phyloP scores from a whole-genome alignment of 2,888 invertebrate species.

The Drosophila hawaiiensis region DNA sequence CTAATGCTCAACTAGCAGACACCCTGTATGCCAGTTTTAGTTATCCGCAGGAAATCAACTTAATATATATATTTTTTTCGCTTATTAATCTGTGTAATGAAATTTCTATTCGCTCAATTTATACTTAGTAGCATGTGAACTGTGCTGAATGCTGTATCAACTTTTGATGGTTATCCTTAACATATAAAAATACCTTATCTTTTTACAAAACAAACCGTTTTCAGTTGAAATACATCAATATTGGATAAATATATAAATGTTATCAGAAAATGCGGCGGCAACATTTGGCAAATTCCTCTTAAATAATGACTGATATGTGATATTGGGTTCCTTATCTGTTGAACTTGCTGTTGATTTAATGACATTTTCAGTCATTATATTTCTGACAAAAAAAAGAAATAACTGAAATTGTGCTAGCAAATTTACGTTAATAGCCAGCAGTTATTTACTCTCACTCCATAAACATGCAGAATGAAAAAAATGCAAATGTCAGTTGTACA shows the following conservation, averaged over 20 bases:
- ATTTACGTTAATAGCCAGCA: constrained; percentile 63
- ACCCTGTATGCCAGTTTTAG: not conserved
- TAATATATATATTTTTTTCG: not conserved
- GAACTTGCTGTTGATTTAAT: constrained; percentile 48
- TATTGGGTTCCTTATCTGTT: constrained; percentile 44
- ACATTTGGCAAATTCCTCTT: constrained; percentile 23
- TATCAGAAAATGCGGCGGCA: constrained; percentile 57
- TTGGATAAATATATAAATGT: constrained; percentile 46
- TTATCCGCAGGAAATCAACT: not conserved
- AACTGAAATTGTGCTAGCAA: constrained; percentile 36
- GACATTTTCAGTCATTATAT: constrained; percentile 66
- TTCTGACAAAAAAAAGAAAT: constrained; percentile 18
- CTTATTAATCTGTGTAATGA: not conserved
- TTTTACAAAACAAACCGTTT: not conserved
- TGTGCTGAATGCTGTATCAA: not conserved
- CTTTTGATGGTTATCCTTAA: not conserved
- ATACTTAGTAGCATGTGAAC: not conserved
- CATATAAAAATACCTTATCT: not conserved
- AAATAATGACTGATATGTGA: constrained; percentile 37
- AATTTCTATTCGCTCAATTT: not conserved
- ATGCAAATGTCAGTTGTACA: constrained; percentile 19
- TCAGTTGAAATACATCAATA: constrained; percentile 6
- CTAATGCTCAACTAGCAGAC: not conserved
- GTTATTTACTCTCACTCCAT: constrained; percentile 56
- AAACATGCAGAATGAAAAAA: constrained; percentile 27